Conservation (phyloP, 2,888 invertebrate genomes). For the Eledone cirrhosa region DNA sequence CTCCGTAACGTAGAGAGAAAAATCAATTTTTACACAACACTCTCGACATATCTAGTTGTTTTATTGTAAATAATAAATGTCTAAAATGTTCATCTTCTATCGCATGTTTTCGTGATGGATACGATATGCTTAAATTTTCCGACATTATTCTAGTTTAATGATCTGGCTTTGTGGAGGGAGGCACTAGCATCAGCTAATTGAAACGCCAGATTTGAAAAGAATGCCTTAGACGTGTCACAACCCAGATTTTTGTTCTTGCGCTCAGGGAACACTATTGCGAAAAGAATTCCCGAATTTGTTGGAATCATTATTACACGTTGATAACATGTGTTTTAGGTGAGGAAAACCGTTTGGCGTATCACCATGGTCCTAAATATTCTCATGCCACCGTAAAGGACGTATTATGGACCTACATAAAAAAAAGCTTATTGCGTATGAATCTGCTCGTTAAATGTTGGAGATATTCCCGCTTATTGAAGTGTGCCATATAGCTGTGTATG, state of each 20-base stretch:
- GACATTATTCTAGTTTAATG: neutral
- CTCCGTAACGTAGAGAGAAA: constrained; percentile 33
- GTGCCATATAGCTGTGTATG: constrained; percentile 65
- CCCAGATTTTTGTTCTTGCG: constrained; percentile 54
- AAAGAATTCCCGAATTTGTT: constrained; percentile 59
- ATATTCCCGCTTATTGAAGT: constrained; percentile 67
- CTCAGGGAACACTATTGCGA: constrained; percentile 58
- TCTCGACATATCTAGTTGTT: too few species aligned
- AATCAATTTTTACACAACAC: too few species aligned
- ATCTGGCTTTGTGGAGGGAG: constrained; percentile 41
- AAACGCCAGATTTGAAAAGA: constrained; percentile 62
- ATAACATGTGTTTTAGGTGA: constrained; percentile 43
- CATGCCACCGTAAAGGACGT: constrained; percentile 9
- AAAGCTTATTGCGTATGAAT: constrained; percentile 61
- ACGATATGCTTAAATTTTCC: too few species aligned
- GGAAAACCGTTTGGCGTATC: constrained; percentile 15
- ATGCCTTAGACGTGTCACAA: constrained; percentile 62
- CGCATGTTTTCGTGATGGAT: too few species aligned
- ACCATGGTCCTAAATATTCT: constrained; percentile 23
- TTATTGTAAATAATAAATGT: too few species aligned
- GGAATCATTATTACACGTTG: constrained; percentile 51
- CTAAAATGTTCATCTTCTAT: too few species aligned
- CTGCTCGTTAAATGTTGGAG: constrained; percentile 53
- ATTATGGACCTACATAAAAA: constrained; percentile 29
- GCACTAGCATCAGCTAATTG: constrained; percentile 57